phyloP scores from a whole-genome alignment of 1,140 invertebrate species.

The Megalopta genalis region DNA sequence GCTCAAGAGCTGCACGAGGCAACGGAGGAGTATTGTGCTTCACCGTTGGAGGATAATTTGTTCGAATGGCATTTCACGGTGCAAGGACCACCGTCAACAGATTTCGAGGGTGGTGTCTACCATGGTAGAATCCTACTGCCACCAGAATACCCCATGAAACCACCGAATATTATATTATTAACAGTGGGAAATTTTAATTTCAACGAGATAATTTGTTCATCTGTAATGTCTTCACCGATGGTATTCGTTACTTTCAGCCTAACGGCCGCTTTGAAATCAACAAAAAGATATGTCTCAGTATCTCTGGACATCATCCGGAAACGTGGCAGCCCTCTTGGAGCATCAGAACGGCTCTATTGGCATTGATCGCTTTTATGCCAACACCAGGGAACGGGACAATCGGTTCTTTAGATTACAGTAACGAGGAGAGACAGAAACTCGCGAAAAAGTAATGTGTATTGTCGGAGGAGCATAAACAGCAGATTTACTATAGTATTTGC shows the following conservation, averaged over 20 bases:
- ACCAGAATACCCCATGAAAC: constrained; percentile 98
- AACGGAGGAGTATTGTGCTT: constrained; percentile 94
- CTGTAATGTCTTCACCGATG: neutral
- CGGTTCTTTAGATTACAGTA: constrained; percentile 92
- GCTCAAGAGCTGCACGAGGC: constrained; percentile 91
- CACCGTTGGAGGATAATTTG: constrained; percentile 95
- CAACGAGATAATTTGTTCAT: neutral
- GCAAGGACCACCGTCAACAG: constrained; percentile 90
- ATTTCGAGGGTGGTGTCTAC: constrained; percentile 94
- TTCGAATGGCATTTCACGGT: constrained; percentile 99
- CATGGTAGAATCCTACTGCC: constrained; percentile 95
- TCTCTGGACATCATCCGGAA: constrained; percentile 98
- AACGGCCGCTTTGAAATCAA: constrained; percentile 97
- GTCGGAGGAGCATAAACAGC: neutral
- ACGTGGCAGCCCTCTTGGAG: constrained; percentile 99
- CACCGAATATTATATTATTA: constrained; percentile 95
- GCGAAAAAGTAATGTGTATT: constrained; percentile 85
- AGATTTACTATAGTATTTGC: neutral
- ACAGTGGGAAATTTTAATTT: constrained; percentile 83
- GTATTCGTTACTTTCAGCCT: constrained; percentile 84
- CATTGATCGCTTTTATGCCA: constrained; percentile 97
- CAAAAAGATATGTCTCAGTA: constrained; percentile 97
- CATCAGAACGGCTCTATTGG: constrained; percentile 94
- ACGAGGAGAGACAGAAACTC: constrained; percentile 89
- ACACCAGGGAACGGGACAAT: constrained; percentile 93